Percentiles rank a stretch among this genome's conserved stretches.
Conservation (phyloP, 1,140 invertebrate genomes). For the Macrosteles quadrilineatus region DNA sequence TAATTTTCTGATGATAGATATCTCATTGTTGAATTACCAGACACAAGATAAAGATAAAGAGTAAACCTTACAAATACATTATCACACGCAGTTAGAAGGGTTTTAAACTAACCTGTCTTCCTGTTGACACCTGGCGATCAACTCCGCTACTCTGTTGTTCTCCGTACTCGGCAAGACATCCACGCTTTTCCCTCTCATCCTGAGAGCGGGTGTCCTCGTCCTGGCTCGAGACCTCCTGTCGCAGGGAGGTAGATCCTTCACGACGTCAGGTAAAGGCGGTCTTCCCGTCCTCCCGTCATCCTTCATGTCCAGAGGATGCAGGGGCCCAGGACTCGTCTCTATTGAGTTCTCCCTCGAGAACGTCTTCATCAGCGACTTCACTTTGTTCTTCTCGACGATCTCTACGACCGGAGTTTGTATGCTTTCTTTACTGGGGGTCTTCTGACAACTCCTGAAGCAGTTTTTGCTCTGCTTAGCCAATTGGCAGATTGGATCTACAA, state of each 20-base stretch:
- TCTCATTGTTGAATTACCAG: no score
- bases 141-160: constrained; percentile 54
- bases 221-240: constrained; percentile 26
- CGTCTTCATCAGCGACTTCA: constrained; percentile 2
- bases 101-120: constrained; percentile 55
- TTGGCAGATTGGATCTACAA: neutral
- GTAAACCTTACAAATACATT: no score
- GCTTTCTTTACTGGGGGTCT: no score
- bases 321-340: neutral
- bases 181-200: constrained; percentile 25
- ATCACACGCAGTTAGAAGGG: no score
- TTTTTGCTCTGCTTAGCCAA: neutral
- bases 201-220: neutral
- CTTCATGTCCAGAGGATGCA: constrained; percentile 13
- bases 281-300: constrained; percentile 15
- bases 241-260: constrained; percentile 39
- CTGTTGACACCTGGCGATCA: constrained; percentile 59
- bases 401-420: no score
- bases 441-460: neutral
- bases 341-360: neutral
- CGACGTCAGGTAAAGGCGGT: constrained; percentile 38
- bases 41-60: no score
- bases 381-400: neutral
- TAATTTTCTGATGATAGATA: no score
- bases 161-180: constrained; percentile 18